Evolutionary conservation across 2,113 vertebrate species (phyloP).

Genomic region (Pseudorhombus dupliciocellatus): DNA sequence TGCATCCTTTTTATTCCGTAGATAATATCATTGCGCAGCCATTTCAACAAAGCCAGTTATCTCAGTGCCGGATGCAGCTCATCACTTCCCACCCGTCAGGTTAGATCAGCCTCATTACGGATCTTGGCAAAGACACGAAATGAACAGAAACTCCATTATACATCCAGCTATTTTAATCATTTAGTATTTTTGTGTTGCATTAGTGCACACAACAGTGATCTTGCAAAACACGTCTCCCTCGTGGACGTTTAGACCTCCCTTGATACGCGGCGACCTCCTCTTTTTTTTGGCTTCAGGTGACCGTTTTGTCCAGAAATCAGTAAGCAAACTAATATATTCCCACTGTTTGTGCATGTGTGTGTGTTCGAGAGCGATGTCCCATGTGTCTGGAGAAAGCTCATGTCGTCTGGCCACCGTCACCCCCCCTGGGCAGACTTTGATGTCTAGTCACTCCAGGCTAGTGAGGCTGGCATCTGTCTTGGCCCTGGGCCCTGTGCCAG

Average conservation of each 20-base stretch:
- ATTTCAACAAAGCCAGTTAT: conserved; percentile 40
- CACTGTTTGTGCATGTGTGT: conserved; percentile 5
- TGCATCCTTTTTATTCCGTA: conserved; percentile 17
- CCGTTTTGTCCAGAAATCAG: conserved; percentile 33
- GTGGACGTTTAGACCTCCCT: conserved; percentile 25
- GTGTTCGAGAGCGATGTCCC: conserved; percentile 17
- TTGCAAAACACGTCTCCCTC: conserved; percentile 35
- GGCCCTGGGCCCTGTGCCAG: conserved; percentile 39
- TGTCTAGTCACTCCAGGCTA: conserved; percentile 55
- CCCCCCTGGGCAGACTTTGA: conserved; percentile 48
- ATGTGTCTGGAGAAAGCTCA: conserved; percentile 26
- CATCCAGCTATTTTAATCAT: conserved; percentile 40
- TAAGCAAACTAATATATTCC: conserved; percentile 21
- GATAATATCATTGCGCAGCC: conserved; percentile 18
- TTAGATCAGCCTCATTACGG: conserved; percentile 48
- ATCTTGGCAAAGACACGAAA: conserved; percentile 33
- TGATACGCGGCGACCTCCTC: too few species aligned
- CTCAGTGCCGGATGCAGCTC: conserved; percentile 16
- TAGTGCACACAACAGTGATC: conserved; percentile 8
- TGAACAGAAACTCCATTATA: conserved; percentile 39
- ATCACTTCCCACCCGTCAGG: conserved; percentile 31
- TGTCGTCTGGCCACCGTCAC: conserved; percentile 32
- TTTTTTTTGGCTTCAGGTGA: conserved; percentile 19
- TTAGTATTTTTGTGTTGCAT: conserved; percentile 19
- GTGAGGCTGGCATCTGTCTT: conserved; percentile 52